phyloP scores from a whole-genome alignment of 2,113 vertebrate species.

The Picathartes gymnocephalus region DNA sequence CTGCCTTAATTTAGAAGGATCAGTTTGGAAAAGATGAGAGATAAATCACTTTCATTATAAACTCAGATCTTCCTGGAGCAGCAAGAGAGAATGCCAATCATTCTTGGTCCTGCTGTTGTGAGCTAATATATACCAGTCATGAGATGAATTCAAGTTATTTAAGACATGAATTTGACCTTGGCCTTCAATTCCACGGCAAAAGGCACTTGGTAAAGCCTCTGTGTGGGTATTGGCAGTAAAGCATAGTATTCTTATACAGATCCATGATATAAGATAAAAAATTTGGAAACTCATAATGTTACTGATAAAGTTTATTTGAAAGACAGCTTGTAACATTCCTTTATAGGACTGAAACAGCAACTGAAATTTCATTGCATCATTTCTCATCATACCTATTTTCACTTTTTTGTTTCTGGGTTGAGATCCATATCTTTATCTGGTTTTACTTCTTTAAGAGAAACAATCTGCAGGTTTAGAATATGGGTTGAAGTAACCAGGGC shows the following conservation, averaged over 20 bases:
- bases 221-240: neutral
- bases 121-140: constrained; percentile 40
- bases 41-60: constrained; percentile 58
- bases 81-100: constrained; percentile 34
- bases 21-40: constrained; percentile 46
- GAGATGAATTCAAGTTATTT: constrained; percentile 52
- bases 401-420: neutral
- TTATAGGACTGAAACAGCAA: neutral
- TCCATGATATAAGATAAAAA: neutral
- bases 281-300: neutral
- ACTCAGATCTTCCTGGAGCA: constrained; percentile 16
- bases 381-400: neutral
- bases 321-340: neutral
- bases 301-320: neutral
- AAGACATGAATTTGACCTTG: constrained; percentile 43
- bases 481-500: neutral
- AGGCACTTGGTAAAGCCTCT: neutral
- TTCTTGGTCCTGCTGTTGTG: constrained; percentile 5
- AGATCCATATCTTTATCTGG: neutral
- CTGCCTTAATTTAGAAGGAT: constrained; percentile 58
- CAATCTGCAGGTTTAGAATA: neutral
- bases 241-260: neutral
- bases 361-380: neutral
- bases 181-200: constrained; percentile 18
- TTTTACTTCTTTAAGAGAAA: neutral